phyloP scores from a whole-genome alignment of 2,888 invertebrate species.

The Lutraria lutraria region DNA sequence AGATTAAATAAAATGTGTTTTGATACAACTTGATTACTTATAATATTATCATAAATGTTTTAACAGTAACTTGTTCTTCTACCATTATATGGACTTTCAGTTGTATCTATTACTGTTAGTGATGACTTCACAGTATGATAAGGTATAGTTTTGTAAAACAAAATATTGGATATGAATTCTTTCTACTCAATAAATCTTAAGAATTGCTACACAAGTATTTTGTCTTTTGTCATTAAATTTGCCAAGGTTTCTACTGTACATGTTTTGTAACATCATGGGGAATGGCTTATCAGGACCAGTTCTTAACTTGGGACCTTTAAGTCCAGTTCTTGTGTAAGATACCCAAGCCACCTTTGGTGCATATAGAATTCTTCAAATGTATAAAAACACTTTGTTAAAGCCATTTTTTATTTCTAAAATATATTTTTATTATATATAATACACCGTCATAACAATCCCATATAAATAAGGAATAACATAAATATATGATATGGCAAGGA shows the following conservation, averaged over 20 bases:
- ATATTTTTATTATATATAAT: neutral
- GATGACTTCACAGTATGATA: neutral
- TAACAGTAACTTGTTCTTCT: too few species aligned
- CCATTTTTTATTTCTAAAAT: slow-evolving; percentile 7
- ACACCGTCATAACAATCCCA: neutral
- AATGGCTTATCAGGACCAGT: too few species aligned
- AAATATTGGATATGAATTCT: neutral
- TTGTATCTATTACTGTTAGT: too few species aligned
- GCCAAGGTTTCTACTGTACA: too few species aligned
- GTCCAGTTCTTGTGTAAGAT: too few species aligned
- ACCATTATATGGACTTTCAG: too few species aligned
- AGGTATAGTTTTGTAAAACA: neutral
- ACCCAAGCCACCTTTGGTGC: too few species aligned
- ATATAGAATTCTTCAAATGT: neutral
- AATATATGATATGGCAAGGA: neutral
- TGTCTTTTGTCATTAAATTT: neutral
- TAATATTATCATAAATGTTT: too few species aligned
- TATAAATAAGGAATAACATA: neutral
- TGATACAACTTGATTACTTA: too few species aligned
- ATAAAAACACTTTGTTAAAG: neutral
- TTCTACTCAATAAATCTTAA: slow-evolving; percentile 3
- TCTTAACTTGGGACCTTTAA: too few species aligned
- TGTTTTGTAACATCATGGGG: too few species aligned
- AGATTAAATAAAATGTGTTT: too few species aligned
- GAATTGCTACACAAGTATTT: neutral